These are phyloP conservation scores for Helleia helle DNA, from an alignment of 2,888 invertebrate genomes.

Conservation along the genomic window DNA sequence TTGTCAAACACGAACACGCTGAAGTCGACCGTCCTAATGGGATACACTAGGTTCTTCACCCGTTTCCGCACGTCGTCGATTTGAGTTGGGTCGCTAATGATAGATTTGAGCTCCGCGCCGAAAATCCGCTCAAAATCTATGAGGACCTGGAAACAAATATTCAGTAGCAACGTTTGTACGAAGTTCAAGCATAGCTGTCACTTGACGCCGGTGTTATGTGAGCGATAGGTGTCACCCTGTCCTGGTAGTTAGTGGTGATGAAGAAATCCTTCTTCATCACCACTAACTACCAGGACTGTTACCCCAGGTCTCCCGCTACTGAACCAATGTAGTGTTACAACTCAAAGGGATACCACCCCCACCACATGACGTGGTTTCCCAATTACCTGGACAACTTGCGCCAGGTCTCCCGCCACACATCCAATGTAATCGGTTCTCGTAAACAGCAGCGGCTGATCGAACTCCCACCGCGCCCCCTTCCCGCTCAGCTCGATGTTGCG, in stretches of 20 bases:
- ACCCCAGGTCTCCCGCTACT: no score
- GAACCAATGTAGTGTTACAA: no score
- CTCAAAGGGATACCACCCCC: no score
- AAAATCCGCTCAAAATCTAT: conserved; percentile 93
- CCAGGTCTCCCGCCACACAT: conserved; percentile 83
- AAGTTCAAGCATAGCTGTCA: no score
- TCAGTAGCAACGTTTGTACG: no score
- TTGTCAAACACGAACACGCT: conserved; percentile 86
- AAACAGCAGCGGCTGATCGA: conserved; percentile 87
- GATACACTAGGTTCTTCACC: conserved; percentile 83
- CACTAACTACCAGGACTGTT: no score
- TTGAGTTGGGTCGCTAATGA: conserved; percentile 89
- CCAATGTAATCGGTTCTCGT: conserved; percentile 89
- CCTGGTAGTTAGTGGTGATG: no score
- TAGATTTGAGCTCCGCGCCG: conserved; percentile 88
- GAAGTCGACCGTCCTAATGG: conserved; percentile 85
- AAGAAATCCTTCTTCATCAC: no score
- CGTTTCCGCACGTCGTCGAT: conserved; percentile 89
- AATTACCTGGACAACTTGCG: conserved; percentile 84
- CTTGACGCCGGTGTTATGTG: no score
- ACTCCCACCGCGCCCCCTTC: conserved; percentile 93
- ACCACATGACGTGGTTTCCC: no score
- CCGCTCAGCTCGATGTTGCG: conserved; percentile 90
- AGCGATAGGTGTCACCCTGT: no score
- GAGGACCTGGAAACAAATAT: conserved; percentile 79